phyloP scores from a whole-genome alignment of 2,797 vertebrate genomes.

The Steatocranus sp. region DNA sequence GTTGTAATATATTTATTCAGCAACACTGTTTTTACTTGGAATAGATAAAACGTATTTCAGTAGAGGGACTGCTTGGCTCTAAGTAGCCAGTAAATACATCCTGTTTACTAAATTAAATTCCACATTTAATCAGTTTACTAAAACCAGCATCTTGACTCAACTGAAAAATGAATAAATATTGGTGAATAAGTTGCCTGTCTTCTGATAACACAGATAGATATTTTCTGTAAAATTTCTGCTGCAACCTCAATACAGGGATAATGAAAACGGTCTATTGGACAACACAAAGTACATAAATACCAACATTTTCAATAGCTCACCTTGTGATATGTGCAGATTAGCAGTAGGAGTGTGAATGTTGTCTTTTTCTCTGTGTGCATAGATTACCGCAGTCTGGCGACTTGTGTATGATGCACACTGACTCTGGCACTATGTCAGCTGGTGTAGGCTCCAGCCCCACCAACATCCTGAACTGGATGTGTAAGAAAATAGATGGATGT shows the following conservation, averaged over 20 bases:
- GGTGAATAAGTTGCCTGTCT: no score
- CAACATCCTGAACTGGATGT: not conserved
- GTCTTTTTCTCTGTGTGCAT: not conserved
- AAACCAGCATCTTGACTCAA: not conserved
- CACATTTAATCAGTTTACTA: not conserved
- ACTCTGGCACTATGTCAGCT: not conserved
- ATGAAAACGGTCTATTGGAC: not conserved
- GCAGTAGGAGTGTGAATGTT: not conserved
- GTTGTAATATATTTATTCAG: not conserved
- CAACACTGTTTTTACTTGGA: not conserved
- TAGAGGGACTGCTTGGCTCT: not conserved
- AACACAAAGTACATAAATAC: not conserved
- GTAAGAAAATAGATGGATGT: not conserved
- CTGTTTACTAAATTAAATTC: not conserved
- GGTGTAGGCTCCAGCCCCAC: not conserved
- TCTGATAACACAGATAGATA: not conserved
- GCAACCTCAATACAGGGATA: not conserved
- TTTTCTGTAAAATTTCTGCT: not conserved
- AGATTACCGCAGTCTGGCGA: fast-evolving
- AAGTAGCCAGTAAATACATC: not conserved
- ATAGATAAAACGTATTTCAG: not conserved
- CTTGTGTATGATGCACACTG: fast-evolving
- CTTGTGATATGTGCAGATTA: not conserved
- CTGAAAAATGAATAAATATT: not conserved
- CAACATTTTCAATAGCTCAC: fast-evolving